Evolutionary conservation across 2,113 vertebrate species (phyloP).

Genomic region (Poicephalus gulielmi): DNA sequence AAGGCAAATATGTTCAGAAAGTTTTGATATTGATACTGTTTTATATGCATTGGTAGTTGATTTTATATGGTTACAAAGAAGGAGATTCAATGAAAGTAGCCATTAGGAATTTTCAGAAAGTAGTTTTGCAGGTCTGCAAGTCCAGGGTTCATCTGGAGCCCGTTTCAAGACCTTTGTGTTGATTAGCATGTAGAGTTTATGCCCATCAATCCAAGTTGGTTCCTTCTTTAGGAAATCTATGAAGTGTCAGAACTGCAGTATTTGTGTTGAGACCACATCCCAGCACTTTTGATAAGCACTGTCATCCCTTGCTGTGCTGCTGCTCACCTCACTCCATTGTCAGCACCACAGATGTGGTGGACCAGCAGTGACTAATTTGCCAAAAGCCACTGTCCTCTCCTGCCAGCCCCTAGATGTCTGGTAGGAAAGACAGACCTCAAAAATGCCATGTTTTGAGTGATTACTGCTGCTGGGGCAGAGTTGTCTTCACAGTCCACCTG

Average conservation of each 20-base stretch:
- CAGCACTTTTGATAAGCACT: not conserved
- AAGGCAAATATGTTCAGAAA: not conserved
- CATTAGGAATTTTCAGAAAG: not conserved
- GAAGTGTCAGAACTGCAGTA: not conserved
- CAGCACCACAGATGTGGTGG: too few species aligned
- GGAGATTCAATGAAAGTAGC: not conserved
- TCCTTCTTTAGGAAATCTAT: not conserved
- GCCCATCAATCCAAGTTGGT: not conserved
- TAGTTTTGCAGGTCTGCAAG: not conserved
- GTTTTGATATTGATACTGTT: not conserved
- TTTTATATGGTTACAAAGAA: not conserved
- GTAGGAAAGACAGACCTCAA: not conserved
- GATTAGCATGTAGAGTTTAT: rapidly evolving
- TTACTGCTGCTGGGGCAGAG: not conserved
- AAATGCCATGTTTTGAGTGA: not conserved
- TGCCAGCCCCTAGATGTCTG: not conserved
- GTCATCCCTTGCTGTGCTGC: not conserved
- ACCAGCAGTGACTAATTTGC: too few species aligned
- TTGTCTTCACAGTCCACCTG: not conserved
- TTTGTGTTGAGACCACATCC: rapidly evolving
- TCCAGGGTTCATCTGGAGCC: not conserved
- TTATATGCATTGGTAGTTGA: not conserved
- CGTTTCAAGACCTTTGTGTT: not conserved
- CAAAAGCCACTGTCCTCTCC: not conserved
- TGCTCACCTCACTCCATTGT: not conserved